These are phyloP conservation scores for Centropus bengalensis DNA, from an alignment of 2,113 vertebrate species.

Conservation along the genomic window DNA sequence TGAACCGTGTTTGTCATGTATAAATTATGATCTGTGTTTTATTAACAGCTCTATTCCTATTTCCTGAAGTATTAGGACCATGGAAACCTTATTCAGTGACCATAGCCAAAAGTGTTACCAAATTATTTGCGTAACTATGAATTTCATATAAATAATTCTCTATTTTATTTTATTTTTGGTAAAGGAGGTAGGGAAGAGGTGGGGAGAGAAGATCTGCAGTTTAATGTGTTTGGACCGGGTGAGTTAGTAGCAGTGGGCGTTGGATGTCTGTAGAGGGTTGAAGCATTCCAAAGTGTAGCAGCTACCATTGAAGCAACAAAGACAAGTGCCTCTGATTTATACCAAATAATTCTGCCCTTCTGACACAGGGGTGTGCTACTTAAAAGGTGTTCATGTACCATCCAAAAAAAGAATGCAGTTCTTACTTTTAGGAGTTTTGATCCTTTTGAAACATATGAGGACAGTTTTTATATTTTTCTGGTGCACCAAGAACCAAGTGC, in stretches of 20 bases:
- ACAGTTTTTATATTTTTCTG: background rate
- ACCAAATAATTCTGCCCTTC: slow-evolving; percentile 34
- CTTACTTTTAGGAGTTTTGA: background rate
- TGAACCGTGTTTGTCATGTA: background rate
- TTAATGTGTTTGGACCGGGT: background rate
- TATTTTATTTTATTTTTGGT: background rate
- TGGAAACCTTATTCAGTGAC: background rate
- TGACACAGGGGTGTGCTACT: background rate
- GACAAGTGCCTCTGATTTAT: slow-evolving; percentile 57
- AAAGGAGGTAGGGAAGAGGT: background rate
- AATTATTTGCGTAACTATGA: background rate
- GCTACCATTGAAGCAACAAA: slow-evolving; percentile 56
- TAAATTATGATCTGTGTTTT: background rate
- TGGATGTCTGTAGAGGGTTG: background rate
- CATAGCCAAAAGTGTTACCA: background rate
- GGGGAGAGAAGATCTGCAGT: background rate
- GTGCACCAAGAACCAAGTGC: background rate
- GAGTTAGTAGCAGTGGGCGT: background rate
- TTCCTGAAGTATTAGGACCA: background rate
- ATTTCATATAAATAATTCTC: background rate
- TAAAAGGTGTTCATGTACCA: background rate
- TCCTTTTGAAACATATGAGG: background rate
- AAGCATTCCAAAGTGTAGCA: background rate
- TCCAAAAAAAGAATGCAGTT: background rate
- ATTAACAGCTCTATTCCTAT: background rate